Evolutionary conservation across 2,888 invertebrate genomes (phyloP), one percentile per base, ranked within the genome.

Genomic region (Himalopsyche kuldschensis): DNA sequence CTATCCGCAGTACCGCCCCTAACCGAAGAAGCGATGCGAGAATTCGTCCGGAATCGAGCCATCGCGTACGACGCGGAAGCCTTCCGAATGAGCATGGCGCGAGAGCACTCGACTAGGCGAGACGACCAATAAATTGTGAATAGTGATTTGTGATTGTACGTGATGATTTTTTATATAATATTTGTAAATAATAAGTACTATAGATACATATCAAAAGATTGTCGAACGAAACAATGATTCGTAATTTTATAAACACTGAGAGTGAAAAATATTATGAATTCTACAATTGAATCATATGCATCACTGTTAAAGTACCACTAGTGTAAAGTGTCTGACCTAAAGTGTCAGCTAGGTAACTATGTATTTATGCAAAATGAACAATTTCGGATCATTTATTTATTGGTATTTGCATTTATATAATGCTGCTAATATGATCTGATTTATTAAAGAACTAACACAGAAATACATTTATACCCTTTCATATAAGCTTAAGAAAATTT

Each of bases 1-100:
- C 87, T 90, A 90, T 87, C 87, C 86, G 84, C 87, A 87, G 85
- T 87, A 86, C 84, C 86, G 86, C 84, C 84, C 86, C 84, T 87
- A 87, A 78, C 82, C 78, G 55, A 55, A 20, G 55, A 55, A 55
- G 55, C 20, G 20, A 55, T 55, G 55, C 55, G 75, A 31, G 75
- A 75, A 27, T 30, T 31, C 31, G 75, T 75, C 75, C 30, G 30
- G 30, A 6, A 32, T 20, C 20, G 24, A 55, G 55, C 20, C 75
- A 30, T 30, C 75, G 30, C 32, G 20, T 75, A 31, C 75, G 31
- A 17, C 15, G 27, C 30, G 31, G 75, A 75, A 30, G 75, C 75
- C 55, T 55, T 55, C 55, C 55, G n/a, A 20, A n/a, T 20, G 55
- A 24, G 24, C 31, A 55, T 1, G 8, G 35, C 79, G 41, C 41